Base-by-base conservation (phyloP, 2,113 vertebrate genomes). In the Boulengeromyrus knoepffleri region DNA sequence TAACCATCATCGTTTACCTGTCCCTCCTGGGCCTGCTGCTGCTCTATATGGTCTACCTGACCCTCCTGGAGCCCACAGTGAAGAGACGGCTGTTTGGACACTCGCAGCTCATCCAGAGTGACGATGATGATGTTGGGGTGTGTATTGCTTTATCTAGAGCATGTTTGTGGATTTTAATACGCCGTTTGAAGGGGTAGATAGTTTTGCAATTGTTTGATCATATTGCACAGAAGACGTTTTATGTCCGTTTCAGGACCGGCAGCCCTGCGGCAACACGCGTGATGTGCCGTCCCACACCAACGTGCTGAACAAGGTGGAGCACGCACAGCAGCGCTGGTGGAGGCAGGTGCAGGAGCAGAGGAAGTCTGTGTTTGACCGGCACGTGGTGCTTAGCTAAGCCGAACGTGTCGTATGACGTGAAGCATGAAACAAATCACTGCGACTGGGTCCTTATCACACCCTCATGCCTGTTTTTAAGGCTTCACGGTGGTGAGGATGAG, bases 1-100 rank as follows among this genome's bases (percentile, higher is more conserved):
- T 96, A 91, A 99, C 99, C 89, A 99, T 99, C 93, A 99, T 99
- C 91, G 97, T 99, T 91, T 99, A 99, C 93, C 95, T 99, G 90
- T 99, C 98, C 80, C 98, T 99, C 93, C 92, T 99, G 97, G 98
- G 98, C 62, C 95, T 99, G 2, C 96, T 99, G 31, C 96, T 99
- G 83, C 96, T 99, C n/a, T 99, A 99, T 94, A 99, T 99, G 98
- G 97, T 98, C 3, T 99, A 99, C 91, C 97, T 99, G 90, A 99
- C 98, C 3, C 94, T 99, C 62, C 94, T 99, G 94, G 98, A 99
- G 92, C 98, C 98, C 83, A 97, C 99, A 0, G 93, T 99, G 93
- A 99, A 99, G 95, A 97, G 98, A 74, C 96, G 97, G 83, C 97
- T 99, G 46, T 98, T 99, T 93, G 98, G 98, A 92, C 98, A 99